phyloP scores from a whole-genome alignment of 35 echinoderm and acorn worm genomes.

The Holothuria glaberrima region DNA sequence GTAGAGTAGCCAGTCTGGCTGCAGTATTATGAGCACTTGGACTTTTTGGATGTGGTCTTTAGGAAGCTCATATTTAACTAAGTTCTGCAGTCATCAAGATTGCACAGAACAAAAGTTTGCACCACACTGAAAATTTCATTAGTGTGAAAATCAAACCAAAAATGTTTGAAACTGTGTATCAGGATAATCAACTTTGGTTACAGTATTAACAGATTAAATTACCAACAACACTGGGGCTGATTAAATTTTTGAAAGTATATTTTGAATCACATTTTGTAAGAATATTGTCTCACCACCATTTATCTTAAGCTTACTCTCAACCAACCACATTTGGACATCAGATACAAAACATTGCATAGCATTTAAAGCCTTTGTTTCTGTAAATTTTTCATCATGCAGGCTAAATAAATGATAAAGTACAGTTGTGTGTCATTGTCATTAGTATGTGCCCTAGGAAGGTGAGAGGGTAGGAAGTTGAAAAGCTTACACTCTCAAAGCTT shows the following conservation, averaged over 20 bases:
- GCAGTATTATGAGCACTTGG: not conserved
- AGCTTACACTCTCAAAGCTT: too few relatives aligned
- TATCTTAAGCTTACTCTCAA: constrained; percentile 8
- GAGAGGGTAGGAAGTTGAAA: not conserved
- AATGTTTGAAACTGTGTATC: not conserved
- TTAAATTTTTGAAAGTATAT: not conserved
- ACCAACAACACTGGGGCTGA: not conserved
- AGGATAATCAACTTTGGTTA: not conserved
- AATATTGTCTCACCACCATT: not conserved
- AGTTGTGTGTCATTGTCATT: not conserved
- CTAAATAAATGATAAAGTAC: constrained; percentile 1
- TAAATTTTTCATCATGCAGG: not conserved
- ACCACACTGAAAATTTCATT: not conserved
- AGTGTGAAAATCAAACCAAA: constrained; percentile 3
- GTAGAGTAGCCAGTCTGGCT: constrained; percentile 5
- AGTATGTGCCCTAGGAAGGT: not conserved
- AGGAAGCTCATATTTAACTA: not conserved
- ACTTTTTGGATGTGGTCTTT: not conserved
- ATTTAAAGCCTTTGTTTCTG: not conserved
- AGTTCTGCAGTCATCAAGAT: not conserved
- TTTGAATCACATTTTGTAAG: not conserved
- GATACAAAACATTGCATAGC: not conserved
- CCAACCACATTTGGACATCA: not conserved
- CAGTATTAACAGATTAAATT: not conserved
- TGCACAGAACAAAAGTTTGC: not conserved